Evolutionary conservation across 2,888 invertebrate genomes (phyloP), one percentile per base, ranked within the genome.

Genomic region (Heliconius aoede): DNA sequence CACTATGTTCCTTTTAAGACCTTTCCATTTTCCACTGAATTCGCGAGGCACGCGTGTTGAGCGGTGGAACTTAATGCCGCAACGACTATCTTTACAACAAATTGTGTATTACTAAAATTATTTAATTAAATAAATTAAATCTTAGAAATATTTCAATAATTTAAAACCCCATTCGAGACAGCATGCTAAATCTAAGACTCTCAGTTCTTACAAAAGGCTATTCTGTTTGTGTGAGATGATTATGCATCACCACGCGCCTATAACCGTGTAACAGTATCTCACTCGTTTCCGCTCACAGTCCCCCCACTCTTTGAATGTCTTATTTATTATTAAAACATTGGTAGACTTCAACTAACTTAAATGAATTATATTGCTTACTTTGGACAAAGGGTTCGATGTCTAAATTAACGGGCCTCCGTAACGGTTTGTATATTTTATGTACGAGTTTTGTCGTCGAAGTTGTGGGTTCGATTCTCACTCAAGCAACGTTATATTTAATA

Each of bases 221-320:
- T 87, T 91, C 91, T 93, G 92, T 93, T 91, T 90, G 87, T 86
- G 89, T 88, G 86, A 87, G 86, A 93, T 93, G 90, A 92, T 93
- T 94, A 94, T 94, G 93, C 93, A 85, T 84, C 86, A 84, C 86
- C 93, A 93, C 92, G 92, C 92, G 89, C 88, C 89, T 91, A 85
- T 89, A 88, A 90, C 91, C 91, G 90, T 91, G 91, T 91, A 91
- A 91, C 92, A 89, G 91, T 91, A 92, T 88, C 89, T 88, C 83
- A 86, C 85, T 85, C 91, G 88, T 91, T 93, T 93, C 93, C 93
- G 93, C 87, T 90, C 83, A 86, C 86, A 85, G 86, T 85, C 88
- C 18, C 18, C 86, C 89, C 85, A 82, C 86, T 86, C 84, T 86
- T 80, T 73, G 60, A 58, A 73, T 76, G 78, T 73, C 79, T 81